phyloP scores from a whole-genome alignment of 2,113 vertebrate genomes.

The Proterorhinus semilunaris region DNA sequence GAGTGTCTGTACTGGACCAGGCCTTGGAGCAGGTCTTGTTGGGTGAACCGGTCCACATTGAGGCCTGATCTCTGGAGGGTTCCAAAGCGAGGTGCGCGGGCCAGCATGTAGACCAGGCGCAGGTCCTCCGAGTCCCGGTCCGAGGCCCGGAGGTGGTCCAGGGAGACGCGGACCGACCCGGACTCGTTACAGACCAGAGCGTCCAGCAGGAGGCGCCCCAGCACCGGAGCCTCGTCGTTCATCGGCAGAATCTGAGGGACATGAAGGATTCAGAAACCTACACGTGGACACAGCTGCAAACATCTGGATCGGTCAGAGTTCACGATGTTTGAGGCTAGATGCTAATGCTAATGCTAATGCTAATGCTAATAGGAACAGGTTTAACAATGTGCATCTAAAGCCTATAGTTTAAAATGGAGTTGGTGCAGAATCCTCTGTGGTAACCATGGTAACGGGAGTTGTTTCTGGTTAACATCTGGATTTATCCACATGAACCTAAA shows the following conservation, averaged over 20 bases:
- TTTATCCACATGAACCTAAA: no score
- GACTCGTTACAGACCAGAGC: slow-evolving; percentile 64
- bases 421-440: no score
- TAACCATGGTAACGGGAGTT: no score
- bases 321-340: no score
- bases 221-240: slow-evolving; percentile 70
- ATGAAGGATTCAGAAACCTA: background rate
- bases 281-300: no score
- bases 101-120: slow-evolving; percentile 66
- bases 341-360: no score
- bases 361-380: no score
- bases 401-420: no score
- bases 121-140: slow-evolving; percentile 71
- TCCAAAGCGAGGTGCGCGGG: slow-evolving; percentile 50
- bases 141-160: slow-evolving; percentile 70
- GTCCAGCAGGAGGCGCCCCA: slow-evolving; percentile 54
- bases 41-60: slow-evolving; percentile 71
- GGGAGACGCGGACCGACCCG: slow-evolving; percentile 57
- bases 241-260: slow-evolving; percentile 55
- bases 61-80: slow-evolving; percentile 62
- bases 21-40: slow-evolving; percentile 66
- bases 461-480: no score
- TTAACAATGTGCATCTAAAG: no score
- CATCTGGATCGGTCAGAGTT: no score
- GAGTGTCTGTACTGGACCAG: background rate